Conservation (phyloP, 2,113 vertebrate genomes). For the Ageneiosus marmoratus region DNA sequence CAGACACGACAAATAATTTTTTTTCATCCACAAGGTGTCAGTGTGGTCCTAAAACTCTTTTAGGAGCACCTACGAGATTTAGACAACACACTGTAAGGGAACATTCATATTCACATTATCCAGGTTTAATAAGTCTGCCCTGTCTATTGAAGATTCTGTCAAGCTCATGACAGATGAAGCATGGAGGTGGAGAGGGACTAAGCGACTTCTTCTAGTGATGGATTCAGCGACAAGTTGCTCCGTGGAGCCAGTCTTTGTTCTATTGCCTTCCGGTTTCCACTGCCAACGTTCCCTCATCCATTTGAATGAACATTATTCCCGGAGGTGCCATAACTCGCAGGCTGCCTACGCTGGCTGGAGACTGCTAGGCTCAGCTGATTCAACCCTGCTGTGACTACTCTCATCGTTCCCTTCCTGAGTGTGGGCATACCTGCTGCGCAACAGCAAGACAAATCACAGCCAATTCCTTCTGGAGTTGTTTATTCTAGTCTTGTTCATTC, state of each 20-base stretch:
- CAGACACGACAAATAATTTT: neutral
- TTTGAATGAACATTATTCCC: constrained; percentile 55
- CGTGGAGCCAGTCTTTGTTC: constrained; percentile 36
- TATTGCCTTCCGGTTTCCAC: constrained; percentile 45
- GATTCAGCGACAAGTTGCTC: constrained; percentile 27
- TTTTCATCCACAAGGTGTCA: constrained; percentile 46
- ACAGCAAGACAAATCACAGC: constrained; percentile 33
- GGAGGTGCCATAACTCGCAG: constrained; percentile 43
- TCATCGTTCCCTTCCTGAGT: constrained; percentile 29
- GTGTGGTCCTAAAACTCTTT: constrained; percentile 18
- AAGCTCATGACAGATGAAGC: constrained; percentile 29
- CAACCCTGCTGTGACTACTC: constrained; percentile 34
- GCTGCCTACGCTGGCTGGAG: constrained; percentile 37
- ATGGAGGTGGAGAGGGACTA: neutral
- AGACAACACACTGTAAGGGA: neutral
- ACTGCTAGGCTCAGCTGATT: constrained; percentile 41
- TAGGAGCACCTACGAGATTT: neutral
- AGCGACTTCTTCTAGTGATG: constrained; percentile 31
- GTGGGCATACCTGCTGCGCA: constrained; percentile 40
- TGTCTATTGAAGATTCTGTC: constrained; percentile 24
- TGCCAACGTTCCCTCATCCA: constrained; percentile 34
- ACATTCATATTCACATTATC: constrained; percentile 37
- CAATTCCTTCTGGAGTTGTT: constrained; percentile 37
- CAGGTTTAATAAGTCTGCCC: constrained; percentile 33
- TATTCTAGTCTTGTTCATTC: constrained; percentile 35